These are phyloP conservation scores for Drosophila nigrodunni DNA, from an alignment of 1,140 invertebrate species.

Conservation along the genomic window DNA sequence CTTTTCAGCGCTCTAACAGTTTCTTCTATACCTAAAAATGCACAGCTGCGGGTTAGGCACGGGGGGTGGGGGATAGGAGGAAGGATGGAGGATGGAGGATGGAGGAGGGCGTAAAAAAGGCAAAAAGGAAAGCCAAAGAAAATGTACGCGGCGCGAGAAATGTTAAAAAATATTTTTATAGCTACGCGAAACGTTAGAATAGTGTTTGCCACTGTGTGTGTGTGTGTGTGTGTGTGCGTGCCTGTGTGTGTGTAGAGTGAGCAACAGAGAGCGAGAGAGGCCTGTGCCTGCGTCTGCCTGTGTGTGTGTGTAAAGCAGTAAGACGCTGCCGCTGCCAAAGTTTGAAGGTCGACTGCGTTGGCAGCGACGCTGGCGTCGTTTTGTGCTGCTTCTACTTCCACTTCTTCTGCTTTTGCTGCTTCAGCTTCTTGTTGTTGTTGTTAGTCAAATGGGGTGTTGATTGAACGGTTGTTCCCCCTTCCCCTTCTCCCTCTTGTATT, in stretches of 20 bases:
- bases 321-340: slow-evolving; percentile 26
- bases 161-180: slow-evolving; percentile 82
- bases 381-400: slow-evolving; percentile 10
- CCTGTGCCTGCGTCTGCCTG: slow-evolving; percentile 4
- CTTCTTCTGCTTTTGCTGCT: slow-evolving; percentile 9
- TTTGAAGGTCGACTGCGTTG: slow-evolving; percentile 46
- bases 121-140: slow-evolving; percentile 60
- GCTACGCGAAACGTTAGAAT: slow-evolving; percentile 81
- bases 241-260: slow-evolving; percentile 20
- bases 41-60: slow-evolving; percentile 5
- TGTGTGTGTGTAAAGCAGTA: slow-evolving; percentile 4
- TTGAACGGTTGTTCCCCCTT: slow-evolving; percentile 69
- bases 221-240: slow-evolving; percentile 25
- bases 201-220: slow-evolving; percentile 61
- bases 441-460: slow-evolving; percentile 82
- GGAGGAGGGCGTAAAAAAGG: not conserved
- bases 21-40: slow-evolving; percentile 51
- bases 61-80: no score
- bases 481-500: not conserved
- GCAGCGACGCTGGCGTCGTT: slow-evolving; percentile 31
- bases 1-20: slow-evolving; percentile 58
- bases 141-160: slow-evolving; percentile 72
- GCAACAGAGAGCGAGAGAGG: no score
- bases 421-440: slow-evolving; percentile 47
- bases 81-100: not conserved